Evolutionary conservation across 2,113 vertebrate species (phyloP), one percentile per base, ranked within the genome.

Genomic region (Aviceda subcristata): DNA sequence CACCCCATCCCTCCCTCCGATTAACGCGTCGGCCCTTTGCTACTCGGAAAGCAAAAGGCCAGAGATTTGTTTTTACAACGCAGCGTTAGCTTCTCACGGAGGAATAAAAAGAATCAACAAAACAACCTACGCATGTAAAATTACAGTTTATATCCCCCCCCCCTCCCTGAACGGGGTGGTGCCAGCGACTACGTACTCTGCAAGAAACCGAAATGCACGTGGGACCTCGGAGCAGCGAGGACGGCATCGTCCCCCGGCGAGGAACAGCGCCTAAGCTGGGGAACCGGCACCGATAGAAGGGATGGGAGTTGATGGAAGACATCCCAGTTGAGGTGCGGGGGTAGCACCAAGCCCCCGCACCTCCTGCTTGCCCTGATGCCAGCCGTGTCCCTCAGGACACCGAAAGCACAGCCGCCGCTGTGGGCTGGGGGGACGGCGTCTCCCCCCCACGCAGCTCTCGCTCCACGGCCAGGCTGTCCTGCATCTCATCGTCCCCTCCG

Each of bases 311-410:
- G 10, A 50, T 18, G 41, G 53, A 34, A 53, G 48, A 72, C 15
- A 32, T 9, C 24, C 23, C 53, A 43, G 34, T 0, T 17, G 26
- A 60, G 56, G 63, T 10, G 60, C 1, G 0, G 26, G 6, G 45
- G 38, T 3, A 46, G 62, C 22, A 75, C 30, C 26, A 21, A 62
- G 22, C 13, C 41, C 39, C 41, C 24, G 13, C 19, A 72, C 29
- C 68, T 84, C 24, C 22, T 24, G 34, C 30, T 66, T 16, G 21
- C n/a, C 32, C 2, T 1, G 8, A 18, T 8, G 29, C 48, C 34
- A 9, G 17, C 11, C 3, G 0, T 5, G 0, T 29, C 71, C 41
- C 34, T 45, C 12, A 1, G 39, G 34, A 20, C 6, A 2, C 38
- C 38, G 21, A 32, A 15, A 68, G 60, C 41, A 13, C 46, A 39